phyloP scores from a whole-genome alignment of 2,113 vertebrate species.

The Pholis gunnellus region DNA sequence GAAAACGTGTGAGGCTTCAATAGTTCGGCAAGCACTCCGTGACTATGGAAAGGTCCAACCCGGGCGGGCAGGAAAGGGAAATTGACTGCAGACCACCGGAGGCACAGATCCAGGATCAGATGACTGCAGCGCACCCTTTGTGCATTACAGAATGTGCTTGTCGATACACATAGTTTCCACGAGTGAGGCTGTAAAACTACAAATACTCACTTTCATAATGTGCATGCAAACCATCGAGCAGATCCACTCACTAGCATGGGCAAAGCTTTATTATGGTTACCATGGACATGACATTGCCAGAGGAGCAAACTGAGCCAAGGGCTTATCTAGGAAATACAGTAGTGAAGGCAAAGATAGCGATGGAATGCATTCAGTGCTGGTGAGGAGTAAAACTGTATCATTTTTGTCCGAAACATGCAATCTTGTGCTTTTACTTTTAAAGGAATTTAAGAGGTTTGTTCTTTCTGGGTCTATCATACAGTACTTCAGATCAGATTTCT shows the following conservation, averaged over 20 bases:
- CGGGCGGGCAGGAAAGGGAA: slow-evolving; percentile 62
- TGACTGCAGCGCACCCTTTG: slow-evolving; percentile 58
- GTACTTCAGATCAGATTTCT: neutral
- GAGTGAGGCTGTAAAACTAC: slow-evolving; percentile 23
- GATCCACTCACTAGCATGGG: neutral
- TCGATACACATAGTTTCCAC: slow-evolving; percentile 57
- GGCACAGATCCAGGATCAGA: slow-evolving; percentile 66
- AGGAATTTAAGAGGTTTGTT: neutral
- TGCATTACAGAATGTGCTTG: slow-evolving; percentile 50
- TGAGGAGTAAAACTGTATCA: neutral
- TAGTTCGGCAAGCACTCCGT: slow-evolving; percentile 42
- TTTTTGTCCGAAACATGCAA: neutral
- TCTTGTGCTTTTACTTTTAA: neutral
- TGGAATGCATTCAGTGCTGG: neutral
- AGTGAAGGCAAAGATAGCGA: slow-evolving; percentile 1
- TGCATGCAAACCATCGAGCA: slow-evolving; percentile 13
- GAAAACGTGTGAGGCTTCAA: slow-evolving; percentile 43
- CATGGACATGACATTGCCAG: slow-evolving; percentile 53
- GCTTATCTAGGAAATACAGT: slow-evolving; percentile 36
- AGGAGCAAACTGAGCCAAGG: slow-evolving; percentile 31
- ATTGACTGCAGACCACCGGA: slow-evolving; percentile 65
- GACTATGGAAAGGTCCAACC: slow-evolving; percentile 47
- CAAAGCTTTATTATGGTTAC: slow-evolving; percentile 54
- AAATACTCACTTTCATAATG: slow-evolving; percentile 18
- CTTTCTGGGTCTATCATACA: neutral